Evolutionary conservation across 2,797 vertebrate species (phyloP).

Genomic region (Holocentrus rufus): DNA sequence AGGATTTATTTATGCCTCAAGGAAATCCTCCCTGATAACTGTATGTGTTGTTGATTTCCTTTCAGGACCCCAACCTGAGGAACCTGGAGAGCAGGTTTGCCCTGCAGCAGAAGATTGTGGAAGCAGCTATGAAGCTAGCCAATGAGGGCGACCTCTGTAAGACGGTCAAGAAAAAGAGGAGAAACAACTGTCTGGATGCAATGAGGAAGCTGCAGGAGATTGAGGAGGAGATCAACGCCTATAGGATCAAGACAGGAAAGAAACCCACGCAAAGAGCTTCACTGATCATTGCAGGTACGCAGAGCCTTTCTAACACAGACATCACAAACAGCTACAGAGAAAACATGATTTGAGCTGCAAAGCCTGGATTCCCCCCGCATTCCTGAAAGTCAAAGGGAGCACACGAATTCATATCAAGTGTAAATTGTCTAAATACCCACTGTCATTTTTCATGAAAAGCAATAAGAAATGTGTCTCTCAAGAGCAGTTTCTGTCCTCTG

Average conservation of each 20-base stretch:
- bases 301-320: background rate
- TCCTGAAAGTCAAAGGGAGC: background rate
- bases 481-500: conserved; percentile 40
- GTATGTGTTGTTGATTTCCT: conserved; percentile 19
- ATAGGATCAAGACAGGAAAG: conserved; percentile 88
- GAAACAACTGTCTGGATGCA: conserved; percentile 87
- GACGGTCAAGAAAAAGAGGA: conserved; percentile 94
- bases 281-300: conserved; percentile 85
- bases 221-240: conserved; percentile 91
- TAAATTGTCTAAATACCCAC: conserved; percentile 6
- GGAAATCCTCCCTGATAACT: conserved; percentile 28
- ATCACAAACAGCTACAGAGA: background rate
- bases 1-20: conserved; percentile 8
- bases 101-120: conserved; percentile 94
- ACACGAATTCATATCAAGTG: background rate
- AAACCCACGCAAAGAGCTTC: conserved; percentile 89
- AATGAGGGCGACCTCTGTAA: conserved; percentile 89
- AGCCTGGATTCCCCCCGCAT: background rate
- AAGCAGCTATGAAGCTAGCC: conserved; percentile 92
- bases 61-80: conserved; percentile 90
- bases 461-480: conserved; percentile 25
- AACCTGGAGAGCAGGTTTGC: conserved; percentile 93
- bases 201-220: conserved; percentile 90
- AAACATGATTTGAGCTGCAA: background rate
- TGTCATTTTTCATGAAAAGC: conserved; percentile 22